Percentiles rank a stretch among this genome's conserved stretches.
Conservation (phyloP, 2,888 invertebrate species). For the Phyllotreta cruciferae region DNA sequence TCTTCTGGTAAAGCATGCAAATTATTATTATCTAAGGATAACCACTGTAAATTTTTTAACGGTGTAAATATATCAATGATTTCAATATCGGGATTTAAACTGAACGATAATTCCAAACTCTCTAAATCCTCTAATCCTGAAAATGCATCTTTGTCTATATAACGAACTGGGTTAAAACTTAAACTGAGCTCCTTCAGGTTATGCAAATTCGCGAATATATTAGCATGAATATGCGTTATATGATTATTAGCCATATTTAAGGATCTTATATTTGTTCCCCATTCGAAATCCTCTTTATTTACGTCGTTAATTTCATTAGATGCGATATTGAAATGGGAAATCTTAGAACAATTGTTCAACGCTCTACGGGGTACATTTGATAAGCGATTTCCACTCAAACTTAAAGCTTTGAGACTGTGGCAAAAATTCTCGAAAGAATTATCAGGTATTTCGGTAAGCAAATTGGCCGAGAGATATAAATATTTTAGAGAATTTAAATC, state of each 20-base stretch:
- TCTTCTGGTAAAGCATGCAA: constrained; percentile 75
- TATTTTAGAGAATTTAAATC: constrained; percentile 75
- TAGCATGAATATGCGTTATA: constrained; percentile 74
- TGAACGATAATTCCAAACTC: constrained; percentile 78
- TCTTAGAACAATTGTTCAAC: constrained; percentile 73
- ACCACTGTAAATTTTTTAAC: constrained; percentile 78
- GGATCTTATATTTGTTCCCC: constrained; percentile 82
- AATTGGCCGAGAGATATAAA: constrained; percentile 84
- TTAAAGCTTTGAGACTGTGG: constrained; percentile 76
- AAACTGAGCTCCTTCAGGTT: constrained; percentile 87
- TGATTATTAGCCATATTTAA: constrained; percentile 84
- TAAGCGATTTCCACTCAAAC: constrained; percentile 82
- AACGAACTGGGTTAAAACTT: constrained; percentile 88
- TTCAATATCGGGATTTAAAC: constrained; percentile 64
- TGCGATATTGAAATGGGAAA: constrained; percentile 87
- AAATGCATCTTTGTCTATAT: constrained; percentile 82
- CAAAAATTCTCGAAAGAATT: constrained; percentile 68
- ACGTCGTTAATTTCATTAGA: constrained; percentile 85
- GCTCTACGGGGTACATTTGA: constrained; percentile 74
- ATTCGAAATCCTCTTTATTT: constrained; percentile 79
- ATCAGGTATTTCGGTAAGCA: constrained; percentile 68
- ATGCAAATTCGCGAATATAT: constrained; percentile 75
- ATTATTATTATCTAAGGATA: constrained; percentile 88
- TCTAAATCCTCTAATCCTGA: constrained; percentile 78
- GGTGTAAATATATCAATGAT: constrained; percentile 75